Percentiles rank a stretch among this genome's conserved stretches.
Conservation (phyloP, 2,113 vertebrate genomes). For the Epinephelus moara region DNA sequence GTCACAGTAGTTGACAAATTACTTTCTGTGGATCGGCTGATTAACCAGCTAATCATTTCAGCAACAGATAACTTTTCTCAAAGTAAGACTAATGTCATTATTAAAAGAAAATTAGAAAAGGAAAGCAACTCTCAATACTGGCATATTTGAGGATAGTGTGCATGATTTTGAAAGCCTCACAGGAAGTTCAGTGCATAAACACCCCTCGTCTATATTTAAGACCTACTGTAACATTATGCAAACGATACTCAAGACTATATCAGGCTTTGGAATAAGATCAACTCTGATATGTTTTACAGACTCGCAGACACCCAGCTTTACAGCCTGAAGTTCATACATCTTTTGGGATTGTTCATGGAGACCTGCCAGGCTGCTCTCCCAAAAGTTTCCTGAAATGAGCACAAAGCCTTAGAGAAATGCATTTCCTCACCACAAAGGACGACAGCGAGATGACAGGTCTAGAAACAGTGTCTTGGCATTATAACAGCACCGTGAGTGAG, state of each 20-base stretch:
- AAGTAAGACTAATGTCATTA: background rate
- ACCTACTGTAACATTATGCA: background rate
- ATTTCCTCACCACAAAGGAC: background rate
- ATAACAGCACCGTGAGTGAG: background rate
- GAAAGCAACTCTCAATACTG: background rate
- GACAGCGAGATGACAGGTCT: background rate
- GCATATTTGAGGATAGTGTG: background rate
- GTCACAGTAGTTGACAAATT: background rate
- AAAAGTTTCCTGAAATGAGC: constrained; percentile 8
- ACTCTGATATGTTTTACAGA: background rate
- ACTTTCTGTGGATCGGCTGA: background rate
- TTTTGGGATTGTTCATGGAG: background rate
- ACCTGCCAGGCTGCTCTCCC: constrained; percentile 2
- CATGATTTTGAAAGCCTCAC: background rate
- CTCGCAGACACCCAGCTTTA: background rate
- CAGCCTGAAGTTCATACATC: background rate
- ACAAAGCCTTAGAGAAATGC: background rate
- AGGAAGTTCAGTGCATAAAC: background rate
- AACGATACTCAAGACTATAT: background rate
- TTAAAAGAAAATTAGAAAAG: background rate
- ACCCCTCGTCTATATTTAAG: background rate
- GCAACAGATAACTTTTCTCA: background rate
- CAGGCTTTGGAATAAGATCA: background rate
- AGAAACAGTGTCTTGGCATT: background rate
- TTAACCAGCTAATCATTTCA: background rate